These are phyloP conservation scores for Sylvicapra grimmia DNA, from an alignment of 2,113 vertebrate species.

Conservation along the genomic window DNA sequence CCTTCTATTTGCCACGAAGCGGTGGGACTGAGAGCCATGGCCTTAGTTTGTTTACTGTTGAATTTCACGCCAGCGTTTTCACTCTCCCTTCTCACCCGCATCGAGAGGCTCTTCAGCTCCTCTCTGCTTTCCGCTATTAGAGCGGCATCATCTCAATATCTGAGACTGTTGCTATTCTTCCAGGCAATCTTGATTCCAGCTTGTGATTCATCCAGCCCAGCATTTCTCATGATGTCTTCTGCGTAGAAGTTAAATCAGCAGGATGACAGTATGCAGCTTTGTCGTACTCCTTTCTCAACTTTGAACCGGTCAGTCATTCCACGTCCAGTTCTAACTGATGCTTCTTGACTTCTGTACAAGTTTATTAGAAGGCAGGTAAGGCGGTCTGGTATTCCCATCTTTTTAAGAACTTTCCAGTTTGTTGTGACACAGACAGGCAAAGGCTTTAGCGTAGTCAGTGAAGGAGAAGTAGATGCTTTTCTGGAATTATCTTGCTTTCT, in stretches of 20 bases:
- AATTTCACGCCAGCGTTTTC: background rate
- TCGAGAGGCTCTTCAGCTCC: background rate
- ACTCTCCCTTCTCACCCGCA: background rate
- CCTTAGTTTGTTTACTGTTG: background rate
- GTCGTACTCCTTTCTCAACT: background rate
- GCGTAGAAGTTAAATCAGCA: background rate
- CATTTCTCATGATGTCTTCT: background rate
- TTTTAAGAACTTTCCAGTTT: background rate
- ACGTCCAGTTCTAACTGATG: background rate
- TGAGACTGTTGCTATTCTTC: background rate
- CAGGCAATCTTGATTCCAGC: background rate
- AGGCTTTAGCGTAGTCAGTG: background rate
- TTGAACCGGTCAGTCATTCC: background rate
- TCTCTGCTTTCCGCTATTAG: background rate
- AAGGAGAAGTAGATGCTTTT: background rate
- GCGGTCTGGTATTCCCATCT: background rate
- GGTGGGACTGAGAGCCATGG: background rate
- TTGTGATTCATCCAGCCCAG: background rate
- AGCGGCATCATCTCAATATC: background rate
- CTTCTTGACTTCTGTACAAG: too few species aligned
- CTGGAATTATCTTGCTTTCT: background rate
- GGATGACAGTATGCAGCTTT: background rate
- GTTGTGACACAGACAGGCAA: background rate
- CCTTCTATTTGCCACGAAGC: background rate
- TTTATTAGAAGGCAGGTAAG: background rate